Base-by-base conservation (phyloP, 2,888 invertebrate genomes). In the Acleris emargana region DNA sequence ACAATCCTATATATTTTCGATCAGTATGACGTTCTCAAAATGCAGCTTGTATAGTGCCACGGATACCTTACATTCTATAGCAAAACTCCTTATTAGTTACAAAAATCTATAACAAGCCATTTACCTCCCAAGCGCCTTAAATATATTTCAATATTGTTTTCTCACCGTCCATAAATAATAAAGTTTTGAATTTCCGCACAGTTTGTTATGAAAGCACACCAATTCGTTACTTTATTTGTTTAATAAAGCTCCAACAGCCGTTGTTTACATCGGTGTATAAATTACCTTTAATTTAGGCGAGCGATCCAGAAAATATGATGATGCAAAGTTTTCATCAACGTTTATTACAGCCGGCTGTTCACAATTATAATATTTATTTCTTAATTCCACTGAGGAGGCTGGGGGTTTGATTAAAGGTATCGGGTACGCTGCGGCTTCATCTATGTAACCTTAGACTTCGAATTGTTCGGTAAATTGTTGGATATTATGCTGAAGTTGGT, bases 221-320 rank as follows among this genome's bases (percentile, higher is more conserved):
- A 82, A 88, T 88, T 89, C 85, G 87, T 89, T 89, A 86, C 86
- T 84, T 90, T 88, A 88, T 90, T 89, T 87, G 87, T 87, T 88
- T 88, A 89, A 88, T 90, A 90, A 90, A 88, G 88, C 88, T 82
- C 76, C 72, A 82, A 82, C 82, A 76, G 77, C 85, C 84, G 76
- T 84, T 86, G 86, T 82, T 80, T 83, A 87, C 84, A 85, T 83
- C 82, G 83, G 81, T 82, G 80, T 90, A 90, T 90, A 89, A 90
- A 91, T 91, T 90, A 90, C 87, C 87, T 89, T 88, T 89, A 89
- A 90, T 89, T 89, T 89, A 86, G 82, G 86, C 82, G 87, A 88
- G 83, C 85, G 87, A 86, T 88, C 87, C 86, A 84, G 88, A 86
- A 89, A 89, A 90, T 89, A 38, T 88, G 86, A 87, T 87, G 88